These are phyloP conservation scores for Sminthurides aquaticus DNA, from an alignment of 2,888 invertebrate genomes.

Conservation along the genomic window DNA sequence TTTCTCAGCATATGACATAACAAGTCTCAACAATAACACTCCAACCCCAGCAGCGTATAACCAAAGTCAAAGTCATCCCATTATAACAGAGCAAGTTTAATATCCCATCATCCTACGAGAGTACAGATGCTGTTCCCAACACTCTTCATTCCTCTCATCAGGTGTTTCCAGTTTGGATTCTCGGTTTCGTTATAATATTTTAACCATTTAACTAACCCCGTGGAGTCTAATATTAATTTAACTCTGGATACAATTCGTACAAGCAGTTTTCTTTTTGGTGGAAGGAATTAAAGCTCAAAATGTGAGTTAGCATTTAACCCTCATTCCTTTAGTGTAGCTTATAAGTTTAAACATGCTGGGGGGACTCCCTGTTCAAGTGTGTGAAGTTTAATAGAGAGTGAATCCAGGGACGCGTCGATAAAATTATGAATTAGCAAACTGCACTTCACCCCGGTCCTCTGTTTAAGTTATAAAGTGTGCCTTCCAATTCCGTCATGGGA, in stretches of 20 bases:
- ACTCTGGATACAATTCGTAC: no score
- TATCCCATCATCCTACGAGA: neutral
- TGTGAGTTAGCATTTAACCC: neutral
- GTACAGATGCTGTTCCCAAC: neutral
- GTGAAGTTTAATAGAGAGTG: no score
- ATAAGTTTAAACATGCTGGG: neutral
- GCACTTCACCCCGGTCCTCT: neutral
- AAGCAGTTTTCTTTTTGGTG: no score
- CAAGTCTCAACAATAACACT: neutral
- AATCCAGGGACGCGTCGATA: no score
- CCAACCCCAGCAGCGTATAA: neutral
- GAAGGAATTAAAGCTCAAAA: no score
- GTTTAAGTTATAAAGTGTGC: neutral
- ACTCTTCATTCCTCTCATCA: neutral
- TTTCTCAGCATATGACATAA: neutral
- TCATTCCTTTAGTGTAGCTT: neutral
- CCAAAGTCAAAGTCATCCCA: neutral
- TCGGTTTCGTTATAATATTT: no score
- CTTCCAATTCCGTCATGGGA: slow-evolving; percentile 28
- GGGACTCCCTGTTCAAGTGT: no score
- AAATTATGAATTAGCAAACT: neutral
- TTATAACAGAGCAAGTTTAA: neutral
- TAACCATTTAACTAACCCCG: no score
- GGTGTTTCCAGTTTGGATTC: no score
- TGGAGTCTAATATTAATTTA: no score